Conservation (phyloP, 2,888 invertebrate species). For the Exephanes ischioxanthus region DNA sequence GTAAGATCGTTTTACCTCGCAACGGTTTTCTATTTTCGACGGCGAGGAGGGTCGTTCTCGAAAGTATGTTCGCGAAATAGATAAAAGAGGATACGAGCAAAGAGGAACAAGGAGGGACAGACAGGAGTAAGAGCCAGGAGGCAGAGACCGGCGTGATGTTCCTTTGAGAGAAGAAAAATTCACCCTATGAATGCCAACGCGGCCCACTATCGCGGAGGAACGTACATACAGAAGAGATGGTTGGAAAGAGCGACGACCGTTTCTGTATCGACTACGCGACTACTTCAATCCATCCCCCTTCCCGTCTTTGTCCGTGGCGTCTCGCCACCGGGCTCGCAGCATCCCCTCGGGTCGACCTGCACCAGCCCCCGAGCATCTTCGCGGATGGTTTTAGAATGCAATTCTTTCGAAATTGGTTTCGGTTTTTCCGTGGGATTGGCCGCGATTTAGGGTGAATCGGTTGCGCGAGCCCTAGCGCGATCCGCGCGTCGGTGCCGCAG, state of each 20-base stretch:
- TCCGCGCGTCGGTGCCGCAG: constrained; percentile 35
- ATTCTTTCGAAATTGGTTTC: constrained; percentile 82
- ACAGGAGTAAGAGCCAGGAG: constrained; percentile 22
- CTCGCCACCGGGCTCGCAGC: constrained; percentile 29
- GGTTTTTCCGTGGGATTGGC: constrained; percentile 79
- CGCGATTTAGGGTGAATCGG: constrained; percentile 78
- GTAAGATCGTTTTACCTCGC: constrained; percentile 2
- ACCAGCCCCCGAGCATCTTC: constrained; percentile 70
- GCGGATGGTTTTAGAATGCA: constrained; percentile 80
- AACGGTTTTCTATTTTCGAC: not conserved
- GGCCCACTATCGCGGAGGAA: constrained; percentile 43
- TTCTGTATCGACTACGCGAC: constrained; percentile 69
- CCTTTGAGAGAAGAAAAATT: constrained; percentile 64
- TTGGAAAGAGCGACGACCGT: constrained; percentile 50
- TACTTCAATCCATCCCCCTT: constrained; percentile 55
- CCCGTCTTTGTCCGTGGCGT: constrained; percentile 12
- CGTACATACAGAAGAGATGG: constrained; percentile 20
- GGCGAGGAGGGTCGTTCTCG: constrained; percentile 4
- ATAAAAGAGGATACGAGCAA: constrained; percentile 12
- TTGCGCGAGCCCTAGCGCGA: constrained; percentile 44
- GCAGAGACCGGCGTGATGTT: constrained; percentile 51
- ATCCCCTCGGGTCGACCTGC: not conserved
- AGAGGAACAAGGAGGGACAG: constrained; percentile 14
- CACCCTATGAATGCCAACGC: constrained; percentile 69
- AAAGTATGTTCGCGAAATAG: constrained; percentile 28